Evolutionary conservation across 1,140 invertebrate species (phyloP).

Genomic region (Zaprionus capensis): DNA sequence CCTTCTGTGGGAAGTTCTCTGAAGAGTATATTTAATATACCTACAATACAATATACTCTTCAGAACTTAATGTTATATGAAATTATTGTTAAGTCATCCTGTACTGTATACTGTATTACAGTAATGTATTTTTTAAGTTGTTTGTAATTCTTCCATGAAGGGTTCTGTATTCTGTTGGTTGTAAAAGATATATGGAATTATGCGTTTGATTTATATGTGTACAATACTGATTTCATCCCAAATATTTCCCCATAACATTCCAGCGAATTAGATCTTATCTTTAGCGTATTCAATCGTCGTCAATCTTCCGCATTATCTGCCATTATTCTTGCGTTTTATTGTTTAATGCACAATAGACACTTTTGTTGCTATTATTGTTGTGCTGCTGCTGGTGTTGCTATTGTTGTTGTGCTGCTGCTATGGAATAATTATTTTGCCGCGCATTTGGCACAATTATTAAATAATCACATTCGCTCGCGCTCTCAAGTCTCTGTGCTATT

Average conservation of each 20-base stretch:
- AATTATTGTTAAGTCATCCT: too few species aligned
- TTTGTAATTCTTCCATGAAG: too few species aligned
- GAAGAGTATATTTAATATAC: too few species aligned
- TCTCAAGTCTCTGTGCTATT: slow-evolving; percentile 63
- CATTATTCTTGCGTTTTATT: slow-evolving; percentile 43
- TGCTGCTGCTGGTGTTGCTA: background rate
- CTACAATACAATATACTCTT: too few species aligned
- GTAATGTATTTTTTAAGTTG: too few species aligned
- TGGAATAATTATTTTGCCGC: slow-evolving; percentile 74
- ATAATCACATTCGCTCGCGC: slow-evolving; percentile 69
- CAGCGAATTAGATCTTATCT: background rate
- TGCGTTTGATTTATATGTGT: too few species aligned
- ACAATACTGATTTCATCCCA: too few species aligned
- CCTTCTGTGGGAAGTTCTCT: too few species aligned
- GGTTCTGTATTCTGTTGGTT: too few species aligned
- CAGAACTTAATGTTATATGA: too few species aligned
- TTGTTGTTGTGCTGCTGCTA: slow-evolving; percentile 18
- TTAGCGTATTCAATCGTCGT: background rate
- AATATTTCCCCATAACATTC: background rate
- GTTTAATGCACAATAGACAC: slow-evolving; percentile 51
- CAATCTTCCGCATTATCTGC: background rate
- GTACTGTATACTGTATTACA: too few species aligned
- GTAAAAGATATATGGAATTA: too few species aligned
- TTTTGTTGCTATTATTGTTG: slow-evolving; percentile 23
- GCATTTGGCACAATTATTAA: slow-evolving; percentile 80